A percentile compares a stretch with the other conserved stretches of the same genome.
Evolutionary conservation across 2,797 vertebrate genomes (phyloP).

Genomic region (Propithecus deckenii): DNA sequence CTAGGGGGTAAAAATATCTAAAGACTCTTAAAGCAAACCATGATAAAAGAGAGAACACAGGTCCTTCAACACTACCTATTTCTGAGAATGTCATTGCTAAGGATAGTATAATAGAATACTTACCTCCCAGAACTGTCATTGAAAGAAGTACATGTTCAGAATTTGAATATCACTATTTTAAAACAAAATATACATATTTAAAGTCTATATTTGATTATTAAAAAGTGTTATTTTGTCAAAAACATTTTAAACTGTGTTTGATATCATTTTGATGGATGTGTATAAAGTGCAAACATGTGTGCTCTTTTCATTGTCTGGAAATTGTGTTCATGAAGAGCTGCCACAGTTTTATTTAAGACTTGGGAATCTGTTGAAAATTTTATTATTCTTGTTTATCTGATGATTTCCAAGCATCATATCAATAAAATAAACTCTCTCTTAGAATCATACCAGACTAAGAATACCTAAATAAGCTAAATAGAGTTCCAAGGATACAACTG

Average conservation of each 20-base stretch:
- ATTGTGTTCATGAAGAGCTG: not conserved
- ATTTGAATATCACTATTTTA: not conserved
- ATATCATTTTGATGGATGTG: not conserved
- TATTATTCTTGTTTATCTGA: not conserved
- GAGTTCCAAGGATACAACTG: not conserved
- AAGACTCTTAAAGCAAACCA: not conserved
- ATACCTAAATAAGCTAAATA: not conserved
- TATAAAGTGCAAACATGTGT: not conserved
- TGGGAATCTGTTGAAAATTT: not conserved
- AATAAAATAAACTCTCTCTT: not conserved
- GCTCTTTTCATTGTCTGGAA: not conserved
- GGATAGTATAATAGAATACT: not conserved
- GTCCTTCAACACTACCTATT: not conserved
- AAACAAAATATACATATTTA: not conserved
- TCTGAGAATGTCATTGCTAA: constrained; percentile 27
- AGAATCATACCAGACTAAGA: not conserved
- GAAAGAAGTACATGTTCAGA: not conserved
- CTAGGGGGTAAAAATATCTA: not conserved
- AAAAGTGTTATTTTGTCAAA: constrained; percentile 25
- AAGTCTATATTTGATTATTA: constrained; percentile 9
- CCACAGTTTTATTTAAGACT: not conserved
- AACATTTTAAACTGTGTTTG: not conserved
- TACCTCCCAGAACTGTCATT: not conserved
- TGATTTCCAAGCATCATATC: not conserved
- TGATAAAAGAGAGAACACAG: not conserved